A percentile compares a stretch with the other conserved stretches of the same genome.
Conservation (phyloP, 1,140 invertebrate genomes). For the Drosophila parabipectinata region DNA sequence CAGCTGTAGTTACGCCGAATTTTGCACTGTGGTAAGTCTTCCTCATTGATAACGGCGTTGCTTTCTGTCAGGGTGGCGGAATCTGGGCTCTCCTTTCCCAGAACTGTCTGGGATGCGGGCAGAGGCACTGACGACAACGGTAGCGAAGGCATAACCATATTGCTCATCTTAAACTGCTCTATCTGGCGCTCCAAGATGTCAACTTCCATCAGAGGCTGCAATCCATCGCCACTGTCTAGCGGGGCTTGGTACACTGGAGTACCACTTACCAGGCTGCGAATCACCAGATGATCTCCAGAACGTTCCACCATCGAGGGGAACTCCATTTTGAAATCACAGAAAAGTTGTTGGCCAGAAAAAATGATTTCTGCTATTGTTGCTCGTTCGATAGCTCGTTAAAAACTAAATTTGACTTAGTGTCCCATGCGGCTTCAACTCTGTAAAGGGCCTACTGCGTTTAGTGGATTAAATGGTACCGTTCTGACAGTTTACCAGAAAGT, state of each 20-base stretch:
- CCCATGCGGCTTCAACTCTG: background rate
- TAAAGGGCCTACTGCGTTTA: slow-evolving; percentile 53
- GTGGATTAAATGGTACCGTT: background rate
- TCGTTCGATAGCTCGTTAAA: background rate
- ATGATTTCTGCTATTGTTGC: background rate
- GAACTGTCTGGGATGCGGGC: background rate
- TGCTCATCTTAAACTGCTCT: slow-evolving; percentile 27
- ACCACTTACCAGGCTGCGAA: slow-evolving; percentile 86
- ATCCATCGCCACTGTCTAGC: slow-evolving; percentile 4
- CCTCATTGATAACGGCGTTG: slow-evolving; percentile 60
- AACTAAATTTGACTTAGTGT: slow-evolving; percentile 1
- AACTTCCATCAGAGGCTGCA: slow-evolving; percentile 5
- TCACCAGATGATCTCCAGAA: slow-evolving; percentile 85
- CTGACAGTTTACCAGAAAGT: no score
- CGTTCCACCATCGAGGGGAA: slow-evolving; percentile 87
- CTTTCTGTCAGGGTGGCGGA: background rate
- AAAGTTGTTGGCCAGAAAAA: background rate
- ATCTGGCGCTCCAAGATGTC: slow-evolving; percentile 41
- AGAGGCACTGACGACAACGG: background rate
- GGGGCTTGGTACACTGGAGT: slow-evolving; percentile 37
- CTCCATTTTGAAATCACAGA: slow-evolving; percentile 83
- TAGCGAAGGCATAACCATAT: background rate
- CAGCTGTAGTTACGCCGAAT: slow-evolving; percentile 91
- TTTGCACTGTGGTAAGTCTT: slow-evolving; percentile 90
- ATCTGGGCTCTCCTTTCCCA: background rate